Percentiles rank a stretch among this genome's conserved stretches.
These are phyloP conservation scores for Pelmatolapia mariae DNA, from an alignment of 2,113 vertebrate species.

Conservation along the genomic window DNA sequence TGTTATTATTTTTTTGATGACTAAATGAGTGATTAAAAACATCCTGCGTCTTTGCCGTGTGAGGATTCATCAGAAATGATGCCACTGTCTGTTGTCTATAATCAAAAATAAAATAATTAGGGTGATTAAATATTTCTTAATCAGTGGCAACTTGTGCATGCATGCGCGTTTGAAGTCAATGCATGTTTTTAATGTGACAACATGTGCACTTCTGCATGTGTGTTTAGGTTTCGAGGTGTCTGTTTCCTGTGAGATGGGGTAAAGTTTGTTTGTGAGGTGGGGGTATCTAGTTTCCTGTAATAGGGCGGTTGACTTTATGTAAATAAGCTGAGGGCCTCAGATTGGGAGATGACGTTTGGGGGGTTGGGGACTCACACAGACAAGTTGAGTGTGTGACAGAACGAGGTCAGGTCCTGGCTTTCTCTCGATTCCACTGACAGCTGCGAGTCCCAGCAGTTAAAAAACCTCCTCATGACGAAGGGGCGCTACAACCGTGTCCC, in stretches of 20 bases:
- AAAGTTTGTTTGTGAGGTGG: neutral
- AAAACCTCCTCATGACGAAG: conserved; percentile 72
- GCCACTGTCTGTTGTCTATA: neutral
- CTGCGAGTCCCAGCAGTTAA: neutral
- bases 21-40: neutral
- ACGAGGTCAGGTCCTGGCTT: neutral
- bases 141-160: accelerated
- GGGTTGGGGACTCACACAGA: neutral
- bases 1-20: neutral
- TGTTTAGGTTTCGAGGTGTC: neutral
- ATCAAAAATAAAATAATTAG: neutral
- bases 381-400: neutral
- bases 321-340: conserved; percentile 10
- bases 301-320: conserved; percentile 7
- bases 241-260: conserved; percentile 6
- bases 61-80: neutral
- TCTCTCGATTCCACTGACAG: neutral
- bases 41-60: neutral
- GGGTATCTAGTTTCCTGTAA: conserved; percentile 31
- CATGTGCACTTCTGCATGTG: neutral
- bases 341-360: neutral
- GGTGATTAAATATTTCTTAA: neutral
- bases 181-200: neutral
- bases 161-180: neutral
- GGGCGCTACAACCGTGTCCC: conserved; percentile 57